A percentile compares a stretch with the other conserved stretches of the same genome.
phyloP scores from a whole-genome alignment of 2,113 vertebrate genomes.

The Lagopus leucura region DNA sequence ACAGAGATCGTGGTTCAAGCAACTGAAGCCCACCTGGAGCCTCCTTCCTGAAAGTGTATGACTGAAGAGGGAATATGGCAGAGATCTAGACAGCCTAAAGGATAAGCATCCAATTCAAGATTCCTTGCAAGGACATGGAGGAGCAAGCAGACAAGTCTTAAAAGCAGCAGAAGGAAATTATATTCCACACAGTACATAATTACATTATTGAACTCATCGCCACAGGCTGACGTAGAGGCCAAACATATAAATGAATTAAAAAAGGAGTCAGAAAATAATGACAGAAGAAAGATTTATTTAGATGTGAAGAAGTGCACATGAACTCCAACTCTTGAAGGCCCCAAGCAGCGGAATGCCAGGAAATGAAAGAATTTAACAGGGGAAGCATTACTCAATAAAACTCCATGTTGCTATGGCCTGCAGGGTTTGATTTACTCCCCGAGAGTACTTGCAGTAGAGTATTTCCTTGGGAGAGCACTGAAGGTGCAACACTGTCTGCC shows the following conservation, averaged over 20 bases:
- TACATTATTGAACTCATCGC: background rate
- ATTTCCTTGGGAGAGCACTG: background rate
- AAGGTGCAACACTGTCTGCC: background rate
- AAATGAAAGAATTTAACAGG: background rate
- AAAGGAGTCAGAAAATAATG: background rate
- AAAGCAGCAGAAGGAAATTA: constrained; percentile 50
- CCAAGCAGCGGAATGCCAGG: background rate
- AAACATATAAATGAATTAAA: constrained; percentile 48
- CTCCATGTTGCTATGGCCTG: background rate
- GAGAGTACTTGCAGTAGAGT: background rate
- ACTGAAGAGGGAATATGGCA: background rate
- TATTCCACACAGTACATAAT: background rate
- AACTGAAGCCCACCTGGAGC: background rate
- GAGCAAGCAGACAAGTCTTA: background rate
- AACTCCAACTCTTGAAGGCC: background rate
- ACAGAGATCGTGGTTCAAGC: background rate
- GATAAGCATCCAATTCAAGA: background rate
- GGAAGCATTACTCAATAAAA: background rate
- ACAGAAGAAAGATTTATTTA: background rate
- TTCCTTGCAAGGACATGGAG: constrained; percentile 21
- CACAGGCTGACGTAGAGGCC: constrained; percentile 19
- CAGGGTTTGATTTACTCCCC: background rate
- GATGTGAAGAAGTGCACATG: background rate
- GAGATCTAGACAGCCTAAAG: background rate
- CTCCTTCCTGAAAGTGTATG: background rate